phyloP scores from a whole-genome alignment of 1,140 invertebrate species.

The Rhizoglyphus robini region DNA sequence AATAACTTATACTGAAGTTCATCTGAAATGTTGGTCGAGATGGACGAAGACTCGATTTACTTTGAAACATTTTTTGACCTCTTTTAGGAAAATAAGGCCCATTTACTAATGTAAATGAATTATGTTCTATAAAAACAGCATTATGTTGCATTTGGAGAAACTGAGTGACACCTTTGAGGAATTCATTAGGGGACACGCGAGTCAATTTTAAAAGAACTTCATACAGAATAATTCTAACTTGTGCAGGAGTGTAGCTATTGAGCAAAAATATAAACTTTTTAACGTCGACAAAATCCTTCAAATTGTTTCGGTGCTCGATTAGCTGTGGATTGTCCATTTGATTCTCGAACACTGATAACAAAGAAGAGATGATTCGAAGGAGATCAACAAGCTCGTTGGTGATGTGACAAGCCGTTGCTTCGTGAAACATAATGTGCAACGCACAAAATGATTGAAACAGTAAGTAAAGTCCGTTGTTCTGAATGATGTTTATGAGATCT shows the following conservation, averaged over 20 bases:
- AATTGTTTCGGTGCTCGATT: conserved; percentile 32
- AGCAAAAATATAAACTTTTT: conserved; percentile 68
- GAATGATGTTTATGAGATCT: conserved; percentile 70
- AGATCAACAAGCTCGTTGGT: conserved; percentile 67
- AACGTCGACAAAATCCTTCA: conserved; percentile 71
- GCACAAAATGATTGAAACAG: conserved; percentile 78
- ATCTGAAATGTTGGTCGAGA: conserved; percentile 72
- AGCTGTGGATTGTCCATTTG: conserved; percentile 35
- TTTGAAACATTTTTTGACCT: conserved; percentile 40
- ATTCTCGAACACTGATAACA: conserved; percentile 52
- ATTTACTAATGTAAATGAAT: conserved; percentile 38
- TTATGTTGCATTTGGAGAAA: conserved; percentile 64
- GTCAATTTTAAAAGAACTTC: conserved; percentile 18
- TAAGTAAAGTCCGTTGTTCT: conserved; percentile 70
- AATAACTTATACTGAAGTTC: conserved; percentile 58
- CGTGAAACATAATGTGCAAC: conserved; percentile 81
- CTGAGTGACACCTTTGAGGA: conserved; percentile 69
- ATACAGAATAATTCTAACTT: conserved; percentile 53
- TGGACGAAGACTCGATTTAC: conserved; percentile 47
- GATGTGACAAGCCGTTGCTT: conserved; percentile 75
- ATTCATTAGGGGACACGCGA: conserved; percentile 42
- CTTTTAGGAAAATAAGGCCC: conserved; percentile 58
- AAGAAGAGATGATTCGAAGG: conserved; percentile 55
- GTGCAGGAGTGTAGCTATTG: conserved; percentile 76
- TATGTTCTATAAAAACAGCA: conserved; percentile 60